Conservation (phyloP, 1,140 invertebrate species). For the Lepidurus packardi region DNA sequence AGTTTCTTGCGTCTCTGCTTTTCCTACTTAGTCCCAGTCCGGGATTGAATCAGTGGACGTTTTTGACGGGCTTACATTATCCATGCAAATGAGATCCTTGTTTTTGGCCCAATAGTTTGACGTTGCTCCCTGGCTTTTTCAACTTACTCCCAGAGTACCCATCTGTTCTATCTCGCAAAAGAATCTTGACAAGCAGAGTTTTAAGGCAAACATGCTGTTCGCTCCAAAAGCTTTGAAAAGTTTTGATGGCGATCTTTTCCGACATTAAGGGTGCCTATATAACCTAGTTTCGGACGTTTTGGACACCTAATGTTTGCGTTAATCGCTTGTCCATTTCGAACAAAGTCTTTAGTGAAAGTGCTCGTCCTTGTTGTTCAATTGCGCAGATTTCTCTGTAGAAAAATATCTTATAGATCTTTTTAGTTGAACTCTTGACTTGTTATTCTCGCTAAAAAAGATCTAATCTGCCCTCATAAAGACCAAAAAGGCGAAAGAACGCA, state of each 20-base stretch:
- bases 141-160: too few relatives aligned
- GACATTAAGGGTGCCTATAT: neutral
- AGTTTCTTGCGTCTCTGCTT: too few relatives aligned
- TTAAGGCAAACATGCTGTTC: neutral
- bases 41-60: neutral
- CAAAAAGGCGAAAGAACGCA: too few relatives aligned
- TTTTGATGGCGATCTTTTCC: neutral
- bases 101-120: neutral
- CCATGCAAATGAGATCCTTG: slow-evolving; percentile 4
- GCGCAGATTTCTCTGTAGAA: neutral
- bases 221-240: neutral
- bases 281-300: too few relatives aligned
- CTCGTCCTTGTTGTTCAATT: neutral
- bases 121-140: neutral
- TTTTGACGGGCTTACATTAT: slow-evolving; percentile 1
- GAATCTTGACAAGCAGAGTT: neutral
- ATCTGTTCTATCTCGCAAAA: neutral
- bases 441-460: neutral
- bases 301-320: too few relatives aligned
- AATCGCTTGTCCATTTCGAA: too few relatives aligned
- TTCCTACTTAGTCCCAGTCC: too few relatives aligned
- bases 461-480: too few relatives aligned
- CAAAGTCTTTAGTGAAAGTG: too few relatives aligned
- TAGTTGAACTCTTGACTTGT: neutral
- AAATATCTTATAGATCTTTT: neutral